Base-by-base conservation (phyloP, 2,888 invertebrate genomes). In the Oeneis ivallda region DNA sequence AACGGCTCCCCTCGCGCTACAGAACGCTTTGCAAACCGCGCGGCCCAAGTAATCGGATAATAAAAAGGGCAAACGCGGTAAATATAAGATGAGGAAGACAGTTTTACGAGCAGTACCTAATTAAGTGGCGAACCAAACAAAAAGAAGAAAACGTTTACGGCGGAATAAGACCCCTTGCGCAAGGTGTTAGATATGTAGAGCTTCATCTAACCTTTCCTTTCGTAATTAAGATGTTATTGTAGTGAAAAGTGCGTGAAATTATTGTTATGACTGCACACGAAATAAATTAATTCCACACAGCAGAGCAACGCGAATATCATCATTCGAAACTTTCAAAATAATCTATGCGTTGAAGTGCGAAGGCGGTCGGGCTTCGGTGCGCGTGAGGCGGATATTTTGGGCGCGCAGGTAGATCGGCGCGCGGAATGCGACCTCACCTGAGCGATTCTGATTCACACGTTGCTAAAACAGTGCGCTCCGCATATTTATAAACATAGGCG, bases 81-180 rank as follows among this genome's bases (percentile, higher is more conserved):
- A 92, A 92, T 92, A 92, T 91, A 90, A 91, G 92, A 92, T 91
- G 92, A 92, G 91, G 89, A 91, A 92, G 92, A 92, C 92, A 92
- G 92, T 92, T 92, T 92, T 92, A 92, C 92, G 92, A 92, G 84
- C 89, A 82, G 82, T 85, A 87, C 89, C 92, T 92, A 92, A 92
- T 92, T 92, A 92, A 92, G 92, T 87, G 91, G 91, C 87, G 87
- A 89, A 86, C 87, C 84, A 86, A 86, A 86, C 85, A 88, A 85
- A 86, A 86, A 81, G 83, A 84, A 88, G 80, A 80, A 85, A 90
- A 81, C 87, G 85, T 85, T 90, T 85, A 87, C 84, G 80, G 79
- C 79, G 75, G 71, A 72, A 73, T 76, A 73, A 74, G 74, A 70
- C 71, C 75, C 74, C 72, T 67, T 67, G 53, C 59, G 57, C 57